Evolutionary conservation across 2,797 vertebrate species (phyloP), one percentile per base, ranked within the genome.

Genomic region (Paedocypris micromegethes): DNA sequence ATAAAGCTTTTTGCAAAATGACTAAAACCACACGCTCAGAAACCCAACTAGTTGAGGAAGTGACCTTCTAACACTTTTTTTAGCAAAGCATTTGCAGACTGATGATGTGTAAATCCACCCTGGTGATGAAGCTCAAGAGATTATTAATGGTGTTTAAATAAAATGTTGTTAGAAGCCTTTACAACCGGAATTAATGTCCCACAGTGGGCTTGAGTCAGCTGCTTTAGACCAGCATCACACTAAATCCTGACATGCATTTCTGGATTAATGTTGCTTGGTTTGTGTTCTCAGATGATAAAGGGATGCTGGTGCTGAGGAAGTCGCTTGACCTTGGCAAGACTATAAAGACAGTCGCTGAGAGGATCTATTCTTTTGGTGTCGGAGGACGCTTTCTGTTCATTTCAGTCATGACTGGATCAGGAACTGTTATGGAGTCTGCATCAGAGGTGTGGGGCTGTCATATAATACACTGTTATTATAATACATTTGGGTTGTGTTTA

Each of bases 301-400:
- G 94, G 42, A 85, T 88, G 64, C 83, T 98, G 67, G 89, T 92
- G 56, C 86, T 98, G 60, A 90, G 73, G 83, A 95, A 88, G 79
- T 92, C 92, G 0, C 80, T 81, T 1, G 91, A 97, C 80, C 89
- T 91, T 5, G 94, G 94, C 5, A 88, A 84, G 81, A 85, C 82
- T 41, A 85, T 89, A 80, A 92, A 93, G 80, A 90, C 87, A 6
- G 83, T 98, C 2, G 92, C 90, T 39, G 86, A 72, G 63, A 94
- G 89, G 81, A 89, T 98, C 77, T 97, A 90, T 74, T 98, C 96
- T 2, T 98, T 96, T 44, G 94, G 94, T 4, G 82, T 94, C 55
- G 95, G 94, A 0, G 94, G 93, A 43, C 88, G 91, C 50, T 98
- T 97, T 73, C 87, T 98, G 45, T 95, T 97, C 41, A 93, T 93